Percentiles rank a stretch among this genome's conserved stretches.
Conservation (phyloP, 2,797 vertebrate genomes). For the Chelidonichthys spinosus region DNA sequence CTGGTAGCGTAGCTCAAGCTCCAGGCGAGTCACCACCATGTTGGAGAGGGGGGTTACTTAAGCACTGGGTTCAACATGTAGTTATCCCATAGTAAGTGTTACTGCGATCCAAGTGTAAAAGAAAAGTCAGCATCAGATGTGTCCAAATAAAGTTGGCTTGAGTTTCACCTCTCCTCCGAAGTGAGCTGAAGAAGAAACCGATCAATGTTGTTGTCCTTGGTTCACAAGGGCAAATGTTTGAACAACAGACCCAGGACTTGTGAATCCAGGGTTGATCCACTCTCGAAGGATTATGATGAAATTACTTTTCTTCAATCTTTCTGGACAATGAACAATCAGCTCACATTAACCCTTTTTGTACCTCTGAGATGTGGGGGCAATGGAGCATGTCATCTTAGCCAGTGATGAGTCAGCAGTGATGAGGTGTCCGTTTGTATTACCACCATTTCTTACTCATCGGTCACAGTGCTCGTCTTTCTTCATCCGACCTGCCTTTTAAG, state of each 20-base stretch:
- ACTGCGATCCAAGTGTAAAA: background rate
- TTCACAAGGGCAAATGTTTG: slow-evolving; percentile 22
- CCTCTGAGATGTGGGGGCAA: slow-evolving; percentile 13
- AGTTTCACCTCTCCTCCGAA: background rate
- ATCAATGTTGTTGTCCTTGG: slow-evolving; percentile 29
- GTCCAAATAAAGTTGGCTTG: slow-evolving; percentile 15
- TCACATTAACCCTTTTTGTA: background rate
- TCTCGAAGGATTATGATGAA: slow-evolving; percentile 3
- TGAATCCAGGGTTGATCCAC: background rate
- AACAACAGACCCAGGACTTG: slow-evolving; percentile 7
- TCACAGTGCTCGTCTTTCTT: slow-evolving; percentile 25
- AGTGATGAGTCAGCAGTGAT: slow-evolving; percentile 73
- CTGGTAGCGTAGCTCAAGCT: slow-evolving; percentile 90
- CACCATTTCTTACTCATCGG: slow-evolving; percentile 56
- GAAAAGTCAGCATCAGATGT: background rate
- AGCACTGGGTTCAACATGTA: background rate
- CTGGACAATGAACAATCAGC: background rate
- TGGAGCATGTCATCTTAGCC: slow-evolving; percentile 41
- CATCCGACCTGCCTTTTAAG: background rate
- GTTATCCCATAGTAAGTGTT: slow-evolving; percentile 50
- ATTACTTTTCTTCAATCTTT: background rate
- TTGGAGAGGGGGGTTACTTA: slow-evolving; percentile 13
- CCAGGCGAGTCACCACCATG: slow-evolving; percentile 94
- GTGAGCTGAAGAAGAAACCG: slow-evolving; percentile 6
- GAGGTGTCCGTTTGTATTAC: slow-evolving; percentile 63